A percentile compares a stretch with the other conserved stretches of the same genome.
phyloP scores from a whole-genome alignment of 35 echinoderm and acorn worm species.

The Holothuria glaberrima region DNA sequence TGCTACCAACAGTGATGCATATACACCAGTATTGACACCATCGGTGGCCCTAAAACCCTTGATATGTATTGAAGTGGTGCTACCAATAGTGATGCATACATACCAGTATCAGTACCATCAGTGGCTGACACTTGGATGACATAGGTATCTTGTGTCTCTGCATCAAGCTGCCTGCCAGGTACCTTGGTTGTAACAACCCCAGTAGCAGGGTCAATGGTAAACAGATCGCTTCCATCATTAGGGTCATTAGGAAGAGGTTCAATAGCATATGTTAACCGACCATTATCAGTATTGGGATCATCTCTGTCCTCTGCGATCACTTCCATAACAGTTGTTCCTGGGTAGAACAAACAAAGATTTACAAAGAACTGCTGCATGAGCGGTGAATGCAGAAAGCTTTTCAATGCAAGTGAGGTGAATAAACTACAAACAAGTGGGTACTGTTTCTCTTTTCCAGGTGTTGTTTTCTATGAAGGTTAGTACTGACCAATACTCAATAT shows the following conservation, averaged over 20 bases:
- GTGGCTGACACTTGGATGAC: background rate
- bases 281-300: background rate
- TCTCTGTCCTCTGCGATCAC: conserved; percentile 22
- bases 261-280: background rate
- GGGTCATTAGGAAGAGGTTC: background rate
- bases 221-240: background rate
- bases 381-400: too few species aligned
- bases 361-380: too few species aligned
- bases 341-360: background rate
- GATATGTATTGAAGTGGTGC: too few species aligned
- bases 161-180: background rate
- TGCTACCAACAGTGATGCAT: too few species aligned
- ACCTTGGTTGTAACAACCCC: conserved; percentile 11
- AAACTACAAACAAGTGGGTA: too few species aligned
- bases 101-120: background rate
- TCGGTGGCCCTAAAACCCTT: too few species aligned
- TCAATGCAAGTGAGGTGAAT: too few species aligned
- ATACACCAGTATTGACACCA: too few species aligned
- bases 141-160: conserved; percentile 7
- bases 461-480: too few species aligned
- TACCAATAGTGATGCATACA: background rate
- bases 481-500: too few species aligned
- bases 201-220: conserved; percentile 11
- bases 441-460: too few species aligned
- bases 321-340: conserved; percentile 8